Evolutionary conservation across 1,140 invertebrate genomes (phyloP), one percentile per base, ranked within the genome.

Genomic region (Aphis craccivora): DNA sequence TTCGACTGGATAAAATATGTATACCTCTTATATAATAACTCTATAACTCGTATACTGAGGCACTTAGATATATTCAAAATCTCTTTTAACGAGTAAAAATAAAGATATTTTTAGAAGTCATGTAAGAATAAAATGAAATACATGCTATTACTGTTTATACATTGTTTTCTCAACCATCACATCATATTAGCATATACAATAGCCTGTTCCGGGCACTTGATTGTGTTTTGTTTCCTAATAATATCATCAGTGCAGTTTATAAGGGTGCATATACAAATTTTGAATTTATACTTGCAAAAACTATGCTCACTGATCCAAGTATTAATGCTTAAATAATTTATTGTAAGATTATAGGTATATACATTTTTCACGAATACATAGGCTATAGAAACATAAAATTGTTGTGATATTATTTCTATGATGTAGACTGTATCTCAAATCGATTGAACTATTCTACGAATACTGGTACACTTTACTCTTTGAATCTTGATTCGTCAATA

Each of bases 81-180:
- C 35, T 60, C 14, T 40, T 90, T 55, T 90, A 60, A 90, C 25
- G 37, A 55, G 40, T 55, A 40, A 60, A 90, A 90, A 90, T 25
- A 48, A 48, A 87, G 43, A 87, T 30, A n/a, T 20, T 18, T 23
- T 43, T 60, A 8, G 89, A 37, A 30, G 43, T 40, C 25, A 2
- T 84, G 35, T 51, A 22, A 45, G 18, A 90, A 11, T 40, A 23
- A 25, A 55, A 51, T n/a, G 8, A 55, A 90, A 51, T 55, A 11
- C 22, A 55, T 37, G 88, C 23, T 35, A 55, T 90, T 90, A 55
- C 35, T 6, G 51, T 90, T 90, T 90, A 30, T 40, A 90, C 35
- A 60, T 60, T 90, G 89, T 67, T 90, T 90, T 67, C 88, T 60
- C 37, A 55, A 90, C n/a, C 89, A 40, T 43, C 7, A 23, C 45